phyloP scores from a whole-genome alignment of 2,797 vertebrate species.

The Molossus alvarezi region DNA sequence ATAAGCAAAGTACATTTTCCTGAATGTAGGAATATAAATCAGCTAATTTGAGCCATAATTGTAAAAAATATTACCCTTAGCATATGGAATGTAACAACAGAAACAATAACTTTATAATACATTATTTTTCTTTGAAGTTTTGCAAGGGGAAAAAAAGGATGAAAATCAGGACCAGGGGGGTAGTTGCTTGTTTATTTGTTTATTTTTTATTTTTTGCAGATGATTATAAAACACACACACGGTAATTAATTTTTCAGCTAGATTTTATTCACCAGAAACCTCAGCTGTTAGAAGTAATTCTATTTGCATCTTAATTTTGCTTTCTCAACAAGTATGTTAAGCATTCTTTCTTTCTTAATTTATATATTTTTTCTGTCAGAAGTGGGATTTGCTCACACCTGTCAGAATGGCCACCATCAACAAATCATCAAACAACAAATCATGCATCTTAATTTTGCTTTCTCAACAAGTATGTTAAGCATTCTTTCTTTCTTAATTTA shows the following conservation, averaged over 20 bases:
- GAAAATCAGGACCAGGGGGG: not conserved
- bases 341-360: not conserved
- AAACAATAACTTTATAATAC: not conserved
- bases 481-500: too few species aligned
- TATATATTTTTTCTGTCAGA: not conserved
- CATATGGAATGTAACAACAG: not conserved
- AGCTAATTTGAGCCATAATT: not conserved
- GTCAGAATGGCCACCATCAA: too few species aligned
- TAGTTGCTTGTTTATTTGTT: not conserved
- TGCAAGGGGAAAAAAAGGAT: not conserved
- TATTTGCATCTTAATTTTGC: conserved; percentile 38
- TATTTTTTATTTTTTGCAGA: conserved; percentile 29
- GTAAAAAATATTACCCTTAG: conserved; percentile 8
- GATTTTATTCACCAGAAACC: not conserved
- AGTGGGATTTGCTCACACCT: too few species aligned
- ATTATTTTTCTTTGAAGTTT: conserved; percentile 36
- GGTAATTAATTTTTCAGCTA: not conserved
- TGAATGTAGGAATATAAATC: not conserved
- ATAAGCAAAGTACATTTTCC: not conserved
- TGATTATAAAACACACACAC: not conserved
- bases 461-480: too few species aligned
- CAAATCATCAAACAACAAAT: too few species aligned
- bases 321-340: conserved; percentile 36
- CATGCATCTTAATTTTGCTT: too few species aligned
- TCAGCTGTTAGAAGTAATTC: conserved; percentile 59